Base-by-base conservation (phyloP, 2,888 invertebrate species). In the Carcina quercana region DNA sequence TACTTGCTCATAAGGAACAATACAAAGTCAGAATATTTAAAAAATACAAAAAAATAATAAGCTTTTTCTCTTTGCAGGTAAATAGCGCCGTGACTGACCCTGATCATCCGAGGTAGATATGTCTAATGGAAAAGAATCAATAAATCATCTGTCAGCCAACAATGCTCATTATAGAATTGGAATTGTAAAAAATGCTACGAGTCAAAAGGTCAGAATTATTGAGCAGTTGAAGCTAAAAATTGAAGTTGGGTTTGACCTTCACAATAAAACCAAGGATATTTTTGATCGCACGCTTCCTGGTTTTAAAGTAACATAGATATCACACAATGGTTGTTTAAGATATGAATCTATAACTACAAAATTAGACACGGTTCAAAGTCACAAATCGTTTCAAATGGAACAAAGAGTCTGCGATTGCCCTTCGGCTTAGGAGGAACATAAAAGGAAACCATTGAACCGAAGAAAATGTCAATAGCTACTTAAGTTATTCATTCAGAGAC, bases 111-210 rank as follows among this genome's bases (percentile, higher is more conserved):
- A 50, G 50, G 48, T 40, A 54, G 52, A 59, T 51, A 44, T 43
- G 46, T 30, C 14, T 31, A 42, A 39, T 14, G 29, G 50, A 57
- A 45, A 58, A 54, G 36, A 53, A 42, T 37, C 45, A 59, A 64
- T 66, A 59, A 38, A 67, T 69, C 57, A 67, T 55, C 44, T 40
- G 45, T 48, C 50, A 40, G 50, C 54, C 49, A 59, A 65, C 60
- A 67, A 68, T 60, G 45, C 35, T 37, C 34, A 34, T 38, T 37
- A 50, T 43, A 52, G 53, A 50, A 53, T 44, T 34, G 20, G 30
- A 34, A 41, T 34, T 33, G 28, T 20, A 42, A 41, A 45, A 53
- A 50, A 37, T 34, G 43, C 34, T 32, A 32, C 38, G 40, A 48
- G 53, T 35, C 53, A 47, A 53, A 42, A 45, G 52, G 46, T 41